Evolutionary conservation across 2,797 vertebrate species (phyloP).

Genomic region (Merluccius polli): DNA sequence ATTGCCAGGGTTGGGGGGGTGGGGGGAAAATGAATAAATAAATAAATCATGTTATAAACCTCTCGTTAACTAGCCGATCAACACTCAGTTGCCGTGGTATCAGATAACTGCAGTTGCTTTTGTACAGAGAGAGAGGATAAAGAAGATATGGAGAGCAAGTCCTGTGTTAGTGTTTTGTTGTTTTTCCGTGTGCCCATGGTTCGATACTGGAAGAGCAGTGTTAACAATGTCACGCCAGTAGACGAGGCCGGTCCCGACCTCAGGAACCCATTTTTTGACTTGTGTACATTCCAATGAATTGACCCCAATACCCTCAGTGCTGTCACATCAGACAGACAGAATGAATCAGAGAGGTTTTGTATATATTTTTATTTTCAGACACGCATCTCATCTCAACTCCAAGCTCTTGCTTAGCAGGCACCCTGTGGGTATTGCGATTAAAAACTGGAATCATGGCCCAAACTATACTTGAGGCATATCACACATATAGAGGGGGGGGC

Average conservation of each 20-base stretch:
- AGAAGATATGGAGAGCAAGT: conserved; percentile 10
- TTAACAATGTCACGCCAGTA: conserved; percentile 10
- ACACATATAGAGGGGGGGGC: neutral
- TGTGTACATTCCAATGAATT: conserved; percentile 68
- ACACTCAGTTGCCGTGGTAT: conserved; percentile 44
- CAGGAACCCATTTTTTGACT: conserved; percentile 50
- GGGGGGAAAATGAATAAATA: conserved; percentile 11
- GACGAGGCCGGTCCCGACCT: neutral
- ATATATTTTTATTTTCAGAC: conserved; percentile 49
- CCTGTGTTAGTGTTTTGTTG: neutral
- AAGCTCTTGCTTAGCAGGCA: conserved; percentile 36
- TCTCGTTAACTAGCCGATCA: conserved; percentile 24
- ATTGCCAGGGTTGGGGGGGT: neutral
- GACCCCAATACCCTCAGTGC: conserved; percentile 44
- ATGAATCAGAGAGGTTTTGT: conserved; percentile 48
- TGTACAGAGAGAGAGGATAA: conserved; percentile 7
- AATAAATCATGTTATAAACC: conserved; percentile 6
- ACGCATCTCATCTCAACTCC: conserved; percentile 20
- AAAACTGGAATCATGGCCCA: conserved; percentile 67
- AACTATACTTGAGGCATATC: conserved; percentile 18
- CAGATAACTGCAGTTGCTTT: conserved; percentile 22
- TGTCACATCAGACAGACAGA: conserved; percentile 43
- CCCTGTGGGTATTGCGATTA: conserved; percentile 55
- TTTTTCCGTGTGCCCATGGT: conserved; percentile 43
- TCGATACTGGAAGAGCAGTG: conserved; percentile 61